Evolutionary conservation across 2,797 vertebrate genomes (phyloP).

Genomic region (Telmatherina bonti): DNA sequence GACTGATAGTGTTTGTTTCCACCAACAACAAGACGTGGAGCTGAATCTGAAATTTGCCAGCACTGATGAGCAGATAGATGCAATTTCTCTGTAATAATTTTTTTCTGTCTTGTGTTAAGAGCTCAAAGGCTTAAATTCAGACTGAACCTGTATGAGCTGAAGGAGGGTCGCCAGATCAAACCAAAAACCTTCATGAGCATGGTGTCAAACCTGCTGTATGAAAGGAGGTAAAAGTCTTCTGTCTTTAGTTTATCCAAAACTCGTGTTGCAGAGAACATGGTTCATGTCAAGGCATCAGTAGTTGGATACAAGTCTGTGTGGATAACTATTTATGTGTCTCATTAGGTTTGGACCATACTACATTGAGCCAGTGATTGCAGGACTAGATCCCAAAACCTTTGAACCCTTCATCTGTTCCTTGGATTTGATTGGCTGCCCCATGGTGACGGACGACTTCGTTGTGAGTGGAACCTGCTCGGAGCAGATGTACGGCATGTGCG

Average conservation of each 20-base stretch:
- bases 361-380: constrained; percentile 96
- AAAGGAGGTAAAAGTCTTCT: constrained; percentile 86
- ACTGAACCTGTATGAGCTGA: constrained; percentile 96
- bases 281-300: too few relatives aligned
- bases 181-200: constrained; percentile 99
- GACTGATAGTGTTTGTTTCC: not conserved
- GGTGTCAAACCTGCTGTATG: constrained; percentile 97
- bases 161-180: constrained; percentile 97
- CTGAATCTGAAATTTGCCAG: not conserved
- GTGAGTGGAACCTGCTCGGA: constrained; percentile 97
- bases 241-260: not conserved
- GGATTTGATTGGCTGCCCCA: constrained; percentile 97
- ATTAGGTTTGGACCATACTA: constrained; percentile 96
- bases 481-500: constrained; percentile 99
- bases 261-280: not conserved
- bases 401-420: constrained; percentile 97
- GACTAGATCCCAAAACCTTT: constrained; percentile 90
- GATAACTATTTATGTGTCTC: not conserved
- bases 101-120: constrained; percentile 69
- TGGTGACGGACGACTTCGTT: constrained; percentile 98
- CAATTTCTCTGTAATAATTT: not conserved
- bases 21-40: not conserved
- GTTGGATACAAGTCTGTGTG: not conserved
- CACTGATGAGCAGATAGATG: not conserved
- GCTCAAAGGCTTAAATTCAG: constrained; percentile 96